Base-by-base conservation (phyloP, 2,797 vertebrate species). In the Semotilus atromaculatus region DNA sequence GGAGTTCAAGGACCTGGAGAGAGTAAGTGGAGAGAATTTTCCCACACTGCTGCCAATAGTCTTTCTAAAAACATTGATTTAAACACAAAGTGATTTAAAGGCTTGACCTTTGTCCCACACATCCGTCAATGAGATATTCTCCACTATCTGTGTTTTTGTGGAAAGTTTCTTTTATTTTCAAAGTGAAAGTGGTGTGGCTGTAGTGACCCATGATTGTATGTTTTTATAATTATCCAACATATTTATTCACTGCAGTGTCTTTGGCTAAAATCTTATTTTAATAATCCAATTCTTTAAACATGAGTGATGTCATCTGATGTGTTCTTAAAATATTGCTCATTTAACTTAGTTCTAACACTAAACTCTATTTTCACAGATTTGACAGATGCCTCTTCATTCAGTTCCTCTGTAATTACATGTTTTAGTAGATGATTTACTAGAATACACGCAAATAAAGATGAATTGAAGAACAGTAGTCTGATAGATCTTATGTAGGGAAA, bases 1-100 rank as follows among this genome's bases (percentile, higher is more conserved):
- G 90, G 98, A 99, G 93, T 99, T 99, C 94, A 98, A 94, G 91
- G 98, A 99, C 86, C 96, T 99, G 96, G 98, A 99, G 91, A 96
- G 96, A 96, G 98, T 99, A 93, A 94, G 96, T 73, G 31, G 29
- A 71, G 23, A 26, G 7, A 51, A 19, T 80, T 74, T 83, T 74
- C 9, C 55, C 36, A 58, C 36, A 43, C 21, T 16, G 18, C 64
- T 40, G 78, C 16, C n/a, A 62, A 34, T 55, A 40, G 10, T 51
- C 29, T 23, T 26, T 36, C 23, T 48, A 53, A 78, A 62, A 40
- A 78, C 78, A 36, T 60, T 10, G 45, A 34, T 82, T 58, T 70
- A 38, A 83, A 40, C 16, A 43, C 38, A 67, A 53, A 60, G 26
- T 40, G 60, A 79, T 79, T 86, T 40, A 66, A 38, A 66, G 29